Percentiles rank a stretch among this genome's conserved stretches.
phyloP scores from a whole-genome alignment of 2,888 invertebrate species.

The Amblyjoppa fuscipennis region DNA sequence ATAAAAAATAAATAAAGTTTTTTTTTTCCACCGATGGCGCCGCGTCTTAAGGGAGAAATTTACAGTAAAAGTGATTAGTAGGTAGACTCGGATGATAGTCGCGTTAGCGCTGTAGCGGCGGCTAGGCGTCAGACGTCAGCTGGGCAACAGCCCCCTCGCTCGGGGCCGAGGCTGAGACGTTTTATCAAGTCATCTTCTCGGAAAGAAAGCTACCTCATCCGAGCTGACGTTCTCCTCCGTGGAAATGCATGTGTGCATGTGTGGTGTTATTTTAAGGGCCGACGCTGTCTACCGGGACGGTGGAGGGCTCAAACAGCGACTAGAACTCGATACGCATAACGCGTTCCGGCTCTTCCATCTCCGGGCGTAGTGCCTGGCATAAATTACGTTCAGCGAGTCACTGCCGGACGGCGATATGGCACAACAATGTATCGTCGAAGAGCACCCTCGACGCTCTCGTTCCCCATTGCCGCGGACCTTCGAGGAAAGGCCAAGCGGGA shows the following conservation, averaged over 20 bases:
- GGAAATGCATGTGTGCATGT: constrained; percentile 69
- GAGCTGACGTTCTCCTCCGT: constrained; percentile 33
- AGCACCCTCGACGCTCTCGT: constrained; percentile 8
- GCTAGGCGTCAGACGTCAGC: constrained; percentile 73
- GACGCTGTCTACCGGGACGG: constrained; percentile 69
- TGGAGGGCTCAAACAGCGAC: constrained; percentile 75
- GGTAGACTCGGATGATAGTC: constrained; percentile 4
- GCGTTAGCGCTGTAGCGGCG: not conserved
- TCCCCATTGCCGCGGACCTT: not conserved
- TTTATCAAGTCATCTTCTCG: constrained; percentile 83
- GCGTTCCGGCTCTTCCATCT: constrained; percentile 67
- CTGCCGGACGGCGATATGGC: constrained; percentile 47
- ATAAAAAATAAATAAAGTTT: not conserved
- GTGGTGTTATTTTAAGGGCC: constrained; percentile 82
- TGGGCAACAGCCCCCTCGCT: constrained; percentile 64
- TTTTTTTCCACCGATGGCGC: not conserved
- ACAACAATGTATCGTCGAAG: constrained; percentile 3
- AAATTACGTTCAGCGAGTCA: constrained; percentile 78
- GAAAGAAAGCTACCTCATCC: constrained; percentile 79
- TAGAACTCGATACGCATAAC: constrained; percentile 72
- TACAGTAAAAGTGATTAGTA: constrained; percentile 1
- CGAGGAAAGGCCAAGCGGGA: not conserved
- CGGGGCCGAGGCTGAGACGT: constrained; percentile 65
- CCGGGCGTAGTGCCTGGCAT: constrained; percentile 48
- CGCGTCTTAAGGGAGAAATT: not conserved